These are phyloP conservation scores for Rhadinocentrus ornatus DNA, from an alignment of 2,797 vertebrate species.

Conservation along the genomic window DNA sequence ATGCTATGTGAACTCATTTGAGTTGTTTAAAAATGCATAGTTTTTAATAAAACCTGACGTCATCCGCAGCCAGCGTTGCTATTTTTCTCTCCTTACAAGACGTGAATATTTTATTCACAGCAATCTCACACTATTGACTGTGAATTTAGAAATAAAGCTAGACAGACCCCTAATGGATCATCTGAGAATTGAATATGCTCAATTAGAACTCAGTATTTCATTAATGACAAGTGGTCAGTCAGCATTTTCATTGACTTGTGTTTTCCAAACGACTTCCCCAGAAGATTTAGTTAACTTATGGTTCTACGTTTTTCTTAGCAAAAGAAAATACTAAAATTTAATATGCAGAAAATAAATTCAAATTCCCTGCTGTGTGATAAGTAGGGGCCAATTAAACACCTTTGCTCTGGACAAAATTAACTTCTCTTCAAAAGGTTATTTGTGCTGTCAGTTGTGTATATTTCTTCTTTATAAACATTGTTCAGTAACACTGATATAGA, in stretches of 20 bases:
- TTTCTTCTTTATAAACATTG: too few species aligned
- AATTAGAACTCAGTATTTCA: background rate
- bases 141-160: conserved; percentile 24
- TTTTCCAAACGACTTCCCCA: too few species aligned
- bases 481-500: too few species aligned
- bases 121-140: background rate
- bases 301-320: background rate
- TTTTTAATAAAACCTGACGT: conserved; percentile 12
- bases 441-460: background rate
- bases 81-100: conserved; percentile 1
- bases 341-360: background rate
- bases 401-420: too few species aligned
- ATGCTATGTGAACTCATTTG: background rate
- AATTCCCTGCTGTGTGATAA: background rate
- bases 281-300: background rate
- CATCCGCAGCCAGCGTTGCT: conserved; percentile 14
- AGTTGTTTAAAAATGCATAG: conserved; percentile 3
- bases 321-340: background rate
- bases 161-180: conserved; percentile 62
- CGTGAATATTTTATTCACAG: background rate
- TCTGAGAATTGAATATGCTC: conserved; percentile 28
- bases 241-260: background rate
- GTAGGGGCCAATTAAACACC: too few species aligned
- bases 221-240: background rate
- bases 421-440: background rate